Evolutionary conservation across 1,140 invertebrate species (phyloP), one percentile per base, ranked within the genome.

Genomic region (Aphelenchoides fujianensis): DNA sequence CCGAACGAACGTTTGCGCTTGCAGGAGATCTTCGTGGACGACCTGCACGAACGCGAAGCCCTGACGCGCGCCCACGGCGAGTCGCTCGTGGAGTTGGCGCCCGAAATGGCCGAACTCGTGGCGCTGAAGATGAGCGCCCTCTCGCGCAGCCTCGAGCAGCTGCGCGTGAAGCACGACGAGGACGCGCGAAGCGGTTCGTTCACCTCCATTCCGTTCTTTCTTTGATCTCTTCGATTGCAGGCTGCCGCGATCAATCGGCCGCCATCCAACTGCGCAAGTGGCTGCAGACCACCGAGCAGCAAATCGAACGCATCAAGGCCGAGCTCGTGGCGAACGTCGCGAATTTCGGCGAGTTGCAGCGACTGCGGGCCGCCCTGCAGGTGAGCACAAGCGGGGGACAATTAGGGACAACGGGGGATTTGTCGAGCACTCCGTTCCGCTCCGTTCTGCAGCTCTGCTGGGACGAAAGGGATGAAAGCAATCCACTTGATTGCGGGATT

Each of bases 201-300:
- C 16, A 12, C 1, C 32, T 30, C n/a, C n/a, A n/a, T n/a, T n/a
- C n/a, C n/a, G n/a, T n/a, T n/a, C n/a, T n/a, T n/a, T 34, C 12
- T 36, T 66, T 12, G 53, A 66, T 31, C 31, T 34, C n/a, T 66
- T 66, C 31, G n/a, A 53, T 66, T 66, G 9, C 27, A 66, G 16
- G 16, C 37, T 32, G 37, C 31, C 32, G 59, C 1, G 63, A 66
- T 66, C 31, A 35, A 12, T 66, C 63, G 32, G 63, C 63, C 32
- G 63, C 32, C 16, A n/a, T 30, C 3, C 63, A 66, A 19, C 63
- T 66, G 32, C 63, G 63, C 36, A 66, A 66, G 31, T 66, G 63
- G 63, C 63, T 66, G 23, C 63, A 66, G 34, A 34, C n/a, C 19
- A 66, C 32, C 23, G 63, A 66, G 32, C 32, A 41, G 27, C 37